phyloP scores from a whole-genome alignment of 1,140 invertebrate species.

The Parasteatoda tepidariorum region DNA sequence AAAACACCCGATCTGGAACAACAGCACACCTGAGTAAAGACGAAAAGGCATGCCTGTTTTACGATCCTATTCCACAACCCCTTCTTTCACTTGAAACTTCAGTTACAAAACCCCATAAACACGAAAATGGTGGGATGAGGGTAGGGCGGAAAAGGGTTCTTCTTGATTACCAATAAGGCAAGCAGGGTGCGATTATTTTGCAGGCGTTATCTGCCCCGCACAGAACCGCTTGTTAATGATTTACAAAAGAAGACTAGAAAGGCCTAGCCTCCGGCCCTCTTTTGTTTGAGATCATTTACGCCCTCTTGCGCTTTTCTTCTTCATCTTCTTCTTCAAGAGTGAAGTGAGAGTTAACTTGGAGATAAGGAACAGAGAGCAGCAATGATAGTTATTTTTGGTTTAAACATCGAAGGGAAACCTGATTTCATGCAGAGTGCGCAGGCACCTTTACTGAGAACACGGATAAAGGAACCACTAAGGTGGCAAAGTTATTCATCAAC shows the following conservation, averaged over 20 bases:
- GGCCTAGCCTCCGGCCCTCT: conserved; percentile 32
- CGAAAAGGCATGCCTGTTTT: conserved; percentile 31
- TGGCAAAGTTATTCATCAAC: no score
- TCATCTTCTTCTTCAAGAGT: conserved; percentile 6
- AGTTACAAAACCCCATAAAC: conserved; percentile 34
- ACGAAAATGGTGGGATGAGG: conserved; percentile 9
- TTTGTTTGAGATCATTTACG: conserved; percentile 40
- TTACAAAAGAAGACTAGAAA: conserved; percentile 38
- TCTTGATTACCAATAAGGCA: conserved; percentile 49
- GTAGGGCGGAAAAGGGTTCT: background rate
- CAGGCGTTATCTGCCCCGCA: conserved; percentile 28
- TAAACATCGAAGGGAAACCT: background rate
- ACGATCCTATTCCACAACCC: background rate
- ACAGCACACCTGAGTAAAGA: conserved; percentile 40
- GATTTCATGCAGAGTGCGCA: background rate
- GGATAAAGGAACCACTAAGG: no score
- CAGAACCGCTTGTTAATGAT: conserved; percentile 50
- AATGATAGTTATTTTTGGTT: conserved; percentile 27
- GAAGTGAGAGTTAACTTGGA: background rate
- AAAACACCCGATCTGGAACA: conserved; percentile 3
- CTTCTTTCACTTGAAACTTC: background rate
- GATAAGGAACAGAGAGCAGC: background rate
- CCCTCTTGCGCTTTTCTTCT: conserved; percentile 47
- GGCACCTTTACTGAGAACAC: background rate
- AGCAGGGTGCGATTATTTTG: conserved; percentile 25